Conservation (phyloP, 2,797 vertebrate genomes). For the Sebastes cheni region DNA sequence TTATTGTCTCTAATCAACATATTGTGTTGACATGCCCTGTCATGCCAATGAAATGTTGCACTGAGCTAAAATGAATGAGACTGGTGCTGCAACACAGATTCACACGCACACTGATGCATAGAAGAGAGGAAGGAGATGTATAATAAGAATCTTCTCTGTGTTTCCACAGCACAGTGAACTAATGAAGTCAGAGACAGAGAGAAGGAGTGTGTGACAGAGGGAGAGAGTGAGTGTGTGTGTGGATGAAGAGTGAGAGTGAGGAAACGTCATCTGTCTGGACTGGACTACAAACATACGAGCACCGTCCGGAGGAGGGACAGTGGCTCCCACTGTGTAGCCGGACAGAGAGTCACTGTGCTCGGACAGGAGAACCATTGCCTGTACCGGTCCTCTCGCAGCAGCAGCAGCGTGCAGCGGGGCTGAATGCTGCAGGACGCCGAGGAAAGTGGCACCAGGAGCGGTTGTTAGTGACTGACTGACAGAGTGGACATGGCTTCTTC, state of each 20-base stretch:
- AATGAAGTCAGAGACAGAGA: background rate
- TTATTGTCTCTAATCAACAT: background rate
- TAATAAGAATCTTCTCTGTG: background rate
- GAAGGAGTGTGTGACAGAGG: background rate
- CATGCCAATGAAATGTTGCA: constrained; percentile 2
- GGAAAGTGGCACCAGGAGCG: constrained; percentile 38
- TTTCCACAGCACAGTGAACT: background rate
- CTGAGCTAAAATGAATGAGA: background rate
- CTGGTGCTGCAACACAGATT: background rate
- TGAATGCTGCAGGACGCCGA: constrained; percentile 48
- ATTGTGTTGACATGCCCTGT: background rate
- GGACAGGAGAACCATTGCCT: constrained; percentile 28
- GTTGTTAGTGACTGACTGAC: constrained; percentile 30
- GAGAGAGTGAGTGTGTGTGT: background rate
- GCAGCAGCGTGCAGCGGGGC: constrained; percentile 12
- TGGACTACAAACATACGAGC: constrained; percentile 45
- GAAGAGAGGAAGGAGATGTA: background rate
- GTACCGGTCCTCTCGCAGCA: background rate
- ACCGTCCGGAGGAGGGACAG: constrained; percentile 50
- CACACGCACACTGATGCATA: background rate
- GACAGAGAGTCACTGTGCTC: constrained; percentile 62
- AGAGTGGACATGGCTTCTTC: constrained; percentile 83
- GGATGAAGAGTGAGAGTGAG: constrained; percentile 26
- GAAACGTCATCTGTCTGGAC: constrained; percentile 62
- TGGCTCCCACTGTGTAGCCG: constrained; percentile 43